Evolutionary conservation across 35 echinoderm and acorn worm species (phyloP), one percentile per base, ranked within the genome.

Genomic region (Apostichopus parvimensis): DNA sequence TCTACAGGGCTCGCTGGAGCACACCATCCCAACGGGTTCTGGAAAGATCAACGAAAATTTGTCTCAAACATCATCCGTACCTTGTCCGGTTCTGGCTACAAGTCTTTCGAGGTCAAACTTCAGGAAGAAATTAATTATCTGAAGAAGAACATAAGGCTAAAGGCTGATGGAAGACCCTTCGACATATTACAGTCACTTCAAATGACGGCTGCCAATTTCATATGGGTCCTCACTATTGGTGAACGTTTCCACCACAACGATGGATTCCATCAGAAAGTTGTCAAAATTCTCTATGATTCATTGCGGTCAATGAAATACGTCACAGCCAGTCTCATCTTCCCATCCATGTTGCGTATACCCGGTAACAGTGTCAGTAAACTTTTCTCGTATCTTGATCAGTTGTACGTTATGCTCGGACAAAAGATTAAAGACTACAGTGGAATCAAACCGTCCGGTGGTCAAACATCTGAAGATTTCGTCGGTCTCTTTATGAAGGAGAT

Each of bases 231-330:
- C 54, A 8, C 85, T 52, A 15, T 87, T 2, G 85, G 85, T 6
- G 20, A 87, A 26, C 54, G 85, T 28, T 87, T 62, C 57, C 54
- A 65, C 25, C 85, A 87, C 4, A n/a, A 9, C 6, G 85, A 71
- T 9, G 5, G 11, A 7, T 22, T 87, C 17, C 85, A 87, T 52
- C 53, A 87, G 24, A 62, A 71, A 9, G 15, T 52, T 17, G 85
- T 87, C 8, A 23, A 45, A 7, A 25, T 90, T 5, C 5, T 90
- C 11, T 73, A 77, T 56, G 88, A 78, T 4, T 54, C 73, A 2
- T n/a, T 90, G 71, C 13, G 52, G 12, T 57, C 21, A 4, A 90
- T 90, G 68, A 90, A 90, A 78, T 90, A 90, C 73, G 88, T 90
- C 53, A 57, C 88, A 9, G 88, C 64, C 0, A 90, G 88, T 17